Evolutionary conservation across 2,113 vertebrate genomes (phyloP), one percentile per base, ranked within the genome.

Genomic region (Diglossa brunneiventris): DNA sequence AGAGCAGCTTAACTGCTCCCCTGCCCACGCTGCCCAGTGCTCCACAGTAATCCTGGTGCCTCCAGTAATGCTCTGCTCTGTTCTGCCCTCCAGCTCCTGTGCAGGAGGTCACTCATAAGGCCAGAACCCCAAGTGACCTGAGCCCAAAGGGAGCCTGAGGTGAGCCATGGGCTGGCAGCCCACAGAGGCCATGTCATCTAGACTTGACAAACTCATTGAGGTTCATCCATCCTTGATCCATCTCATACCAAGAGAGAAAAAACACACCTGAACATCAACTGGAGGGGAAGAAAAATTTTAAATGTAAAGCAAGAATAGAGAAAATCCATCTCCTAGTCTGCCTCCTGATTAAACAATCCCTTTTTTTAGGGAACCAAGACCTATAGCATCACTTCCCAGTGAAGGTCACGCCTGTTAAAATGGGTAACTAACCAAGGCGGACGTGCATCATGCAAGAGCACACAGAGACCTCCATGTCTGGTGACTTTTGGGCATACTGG

Each of bases 381-480:
- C 79, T 74, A 2, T 20, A 12, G 22, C 52, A 61, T 67, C 46
- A 28, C 7, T 8, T 72, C 33, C 10, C 44, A 78, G 22, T 31
- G 24, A 55, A 30, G 26, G 20, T 22, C 16, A 11, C 4, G 44
- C 55, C 22, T 76, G 41, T n/a, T 56, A 56, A 63, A 56, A 79
- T 3, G 4, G 10, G 17, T 62, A 37, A 33, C 15, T 74, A 46
- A 49, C 58, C 28, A 46, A 67, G 46, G 24, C 26, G 20, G 46
- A 14, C 0, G 2, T 0, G 1, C 21, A 66, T 20, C 2, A 1
- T 16, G 33, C 19, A 73, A 70, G 46, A 42, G 42, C 33, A 49
- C 15, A 31, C 31, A 79, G 42, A 31, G n/a, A 46, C 26, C 44
- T 83, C n/a, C 17, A 11, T 17, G 15, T 22, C 33, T 74, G 50